Base-by-base conservation (phyloP, 2,113 vertebrate species). In the Bombycilla garrulus region DNA sequence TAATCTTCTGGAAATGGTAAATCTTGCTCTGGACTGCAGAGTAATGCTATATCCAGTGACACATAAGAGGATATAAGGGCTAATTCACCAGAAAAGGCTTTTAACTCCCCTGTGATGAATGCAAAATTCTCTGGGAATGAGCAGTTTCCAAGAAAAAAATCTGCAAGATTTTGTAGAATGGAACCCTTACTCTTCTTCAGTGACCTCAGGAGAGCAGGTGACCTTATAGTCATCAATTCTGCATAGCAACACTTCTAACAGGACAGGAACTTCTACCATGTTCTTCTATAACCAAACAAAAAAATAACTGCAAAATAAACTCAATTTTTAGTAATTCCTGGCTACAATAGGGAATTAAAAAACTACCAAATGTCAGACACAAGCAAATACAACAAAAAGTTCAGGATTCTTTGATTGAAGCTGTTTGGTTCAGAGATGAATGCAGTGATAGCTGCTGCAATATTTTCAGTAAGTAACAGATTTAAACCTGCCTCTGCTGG, bases 351-450 rank as follows among this genome's bases (percentile, higher is more conserved):
- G 20, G 15, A 91, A 81, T 36, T 36, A 1, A 73, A 61, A 62
- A 57, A 2, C 1, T 12, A 33, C 10, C 3, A 42, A 51, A 78
- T 3, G 0, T 56, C 36, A 58, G 29, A 10, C 17, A 58, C 0
- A 9, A 40, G 5, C 15, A 71, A 74, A 71, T 50, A 23, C 5
- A 53, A 19, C 23, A 36, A 81, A 70, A 81, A 36, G 7, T 57
- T 35, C 65, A 66, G 24, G 12, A 14, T 78, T 89, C 36, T 72
- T 29, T 33, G 21, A 7, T 8, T 73, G 28, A 51, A 77, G 33
- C 9, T 42, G 1, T 56, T 83, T 86, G 50, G 13, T 76, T 17
- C 31, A 65, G 28, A 67, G 5, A 21, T 50, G 29, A 53, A 22
- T 13, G 7, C 29, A 56, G 16, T 29, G 56, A 42, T 18, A n/a